Conservation (phyloP, 2,888 invertebrate genomes). For the Pimpla rufipes region DNA sequence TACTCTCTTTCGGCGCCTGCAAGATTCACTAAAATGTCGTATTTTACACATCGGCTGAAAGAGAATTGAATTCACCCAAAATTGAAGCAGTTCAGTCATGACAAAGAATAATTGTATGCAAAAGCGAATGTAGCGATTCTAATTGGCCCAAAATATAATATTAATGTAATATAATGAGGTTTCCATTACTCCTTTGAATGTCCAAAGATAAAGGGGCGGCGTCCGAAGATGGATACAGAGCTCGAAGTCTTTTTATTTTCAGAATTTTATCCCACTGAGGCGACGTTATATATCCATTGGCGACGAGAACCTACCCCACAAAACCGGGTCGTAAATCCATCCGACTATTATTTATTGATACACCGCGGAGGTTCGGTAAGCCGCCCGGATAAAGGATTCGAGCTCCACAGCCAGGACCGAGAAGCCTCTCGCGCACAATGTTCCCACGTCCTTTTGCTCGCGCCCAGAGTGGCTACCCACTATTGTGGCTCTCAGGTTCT, state of each 20-base stretch:
- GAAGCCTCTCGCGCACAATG: constrained; percentile 20
- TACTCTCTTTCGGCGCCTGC: too few species aligned
- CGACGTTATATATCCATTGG: constrained; percentile 20
- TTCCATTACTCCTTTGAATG: background rate
- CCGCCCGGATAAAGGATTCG: constrained; percentile 39
- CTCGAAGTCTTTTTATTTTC: constrained; percentile 8
- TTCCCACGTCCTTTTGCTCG: constrained; percentile 1
- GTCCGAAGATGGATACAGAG: constrained; percentile 1
- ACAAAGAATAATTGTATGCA: background rate
- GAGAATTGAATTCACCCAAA: too few species aligned
- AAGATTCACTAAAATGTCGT: too few species aligned
- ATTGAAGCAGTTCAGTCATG: background rate
- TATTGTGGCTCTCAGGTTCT: constrained; percentile 2
- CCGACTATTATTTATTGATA: constrained; percentile 50
- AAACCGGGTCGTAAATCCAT: constrained; percentile 39
- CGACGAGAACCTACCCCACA: background rate
- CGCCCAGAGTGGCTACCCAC: background rate
- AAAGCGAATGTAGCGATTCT: background rate
- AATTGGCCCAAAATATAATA: constrained; percentile 19
- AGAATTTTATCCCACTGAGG: constrained; percentile 9
- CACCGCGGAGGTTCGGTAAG: constrained; percentile 42
- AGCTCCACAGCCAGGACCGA: constrained; percentile 7
- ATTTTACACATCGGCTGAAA: too few species aligned
- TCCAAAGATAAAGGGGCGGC: background rate
- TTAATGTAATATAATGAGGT: background rate